phyloP scores from a whole-genome alignment of 2,888 invertebrate species.

The Noctuana brunneofusca region DNA sequence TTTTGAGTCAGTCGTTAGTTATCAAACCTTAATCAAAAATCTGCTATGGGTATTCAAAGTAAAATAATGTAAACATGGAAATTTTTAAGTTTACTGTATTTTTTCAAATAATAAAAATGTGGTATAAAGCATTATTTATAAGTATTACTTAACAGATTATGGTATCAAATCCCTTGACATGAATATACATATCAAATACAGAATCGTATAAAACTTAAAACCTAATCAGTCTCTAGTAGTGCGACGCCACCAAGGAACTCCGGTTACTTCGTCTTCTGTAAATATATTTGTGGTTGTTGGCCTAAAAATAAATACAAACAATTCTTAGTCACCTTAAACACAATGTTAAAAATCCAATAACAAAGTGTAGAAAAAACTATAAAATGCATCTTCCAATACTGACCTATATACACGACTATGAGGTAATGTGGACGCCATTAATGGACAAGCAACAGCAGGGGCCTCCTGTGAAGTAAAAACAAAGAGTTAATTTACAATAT shows the following conservation, averaged over 20 bases:
- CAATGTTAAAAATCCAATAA: no score
- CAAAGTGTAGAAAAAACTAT: no score
- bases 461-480: constrained; percentile 56
- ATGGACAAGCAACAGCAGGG: constrained; percentile 64
- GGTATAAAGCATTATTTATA: constrained; percentile 37
- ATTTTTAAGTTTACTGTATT: no score
- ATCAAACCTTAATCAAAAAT: no score
- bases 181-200: constrained; percentile 17
- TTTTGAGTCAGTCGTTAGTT: no score
- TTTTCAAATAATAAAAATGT: neutral
- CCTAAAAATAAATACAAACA: constrained; percentile 42
- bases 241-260: constrained; percentile 80
- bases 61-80: no score
- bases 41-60: no score
- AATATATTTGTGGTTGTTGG: constrained; percentile 59
- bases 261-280: constrained; percentile 69
- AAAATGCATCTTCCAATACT: no score
- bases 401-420: constrained; percentile 76
- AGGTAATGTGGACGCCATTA: constrained; percentile 69
- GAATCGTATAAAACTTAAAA: constrained; percentile 49
- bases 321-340: no score
- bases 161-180: constrained; percentile 28
- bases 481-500: constrained; percentile 10
- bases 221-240: constrained; percentile 74
- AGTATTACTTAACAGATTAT: constrained; percentile 38